phyloP scores from a whole-genome alignment of 2,113 vertebrate genomes.

The Neomonachus schauinslandi region DNA sequence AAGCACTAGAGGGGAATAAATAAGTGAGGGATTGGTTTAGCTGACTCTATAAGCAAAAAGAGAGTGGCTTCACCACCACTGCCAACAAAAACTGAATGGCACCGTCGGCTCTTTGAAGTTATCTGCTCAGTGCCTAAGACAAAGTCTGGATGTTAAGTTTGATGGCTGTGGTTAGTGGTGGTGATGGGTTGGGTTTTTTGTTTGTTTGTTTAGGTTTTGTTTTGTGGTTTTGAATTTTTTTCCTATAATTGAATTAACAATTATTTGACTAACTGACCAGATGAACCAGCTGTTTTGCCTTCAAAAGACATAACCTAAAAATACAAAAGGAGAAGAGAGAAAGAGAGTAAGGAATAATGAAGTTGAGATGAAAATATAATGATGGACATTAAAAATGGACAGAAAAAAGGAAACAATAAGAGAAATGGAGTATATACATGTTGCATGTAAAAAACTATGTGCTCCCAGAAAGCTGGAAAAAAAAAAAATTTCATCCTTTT shows the following conservation, averaged over 20 bases:
- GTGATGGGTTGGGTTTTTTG: neutral
- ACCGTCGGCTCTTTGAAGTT: constrained; percentile 3
- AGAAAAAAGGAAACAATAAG: neutral
- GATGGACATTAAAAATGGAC: neutral
- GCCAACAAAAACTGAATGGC: neutral
- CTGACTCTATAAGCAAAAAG: neutral
- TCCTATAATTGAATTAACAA: constrained; percentile 19
- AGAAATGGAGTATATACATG: neutral
- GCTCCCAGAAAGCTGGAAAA: neutral
- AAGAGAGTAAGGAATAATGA: neutral
- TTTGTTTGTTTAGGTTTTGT: neutral
- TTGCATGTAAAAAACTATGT: neutral
- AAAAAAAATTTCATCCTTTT: neutral
- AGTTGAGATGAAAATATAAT: neutral
- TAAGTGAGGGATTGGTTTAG: neutral
- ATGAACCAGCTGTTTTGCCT: neutral
- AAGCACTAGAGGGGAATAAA: neutral
- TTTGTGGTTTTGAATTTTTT: constrained; percentile 32
- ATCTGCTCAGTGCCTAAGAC: neutral
- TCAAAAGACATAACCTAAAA: constrained; percentile 39
- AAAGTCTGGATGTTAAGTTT: neutral
- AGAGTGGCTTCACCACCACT: neutral
- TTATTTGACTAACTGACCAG: constrained; percentile 36
- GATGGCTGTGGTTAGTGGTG: neutral
- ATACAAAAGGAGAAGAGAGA: neutral